Base-by-base conservation (phyloP, 2,888 invertebrate genomes). In the Dione vanillae region DNA sequence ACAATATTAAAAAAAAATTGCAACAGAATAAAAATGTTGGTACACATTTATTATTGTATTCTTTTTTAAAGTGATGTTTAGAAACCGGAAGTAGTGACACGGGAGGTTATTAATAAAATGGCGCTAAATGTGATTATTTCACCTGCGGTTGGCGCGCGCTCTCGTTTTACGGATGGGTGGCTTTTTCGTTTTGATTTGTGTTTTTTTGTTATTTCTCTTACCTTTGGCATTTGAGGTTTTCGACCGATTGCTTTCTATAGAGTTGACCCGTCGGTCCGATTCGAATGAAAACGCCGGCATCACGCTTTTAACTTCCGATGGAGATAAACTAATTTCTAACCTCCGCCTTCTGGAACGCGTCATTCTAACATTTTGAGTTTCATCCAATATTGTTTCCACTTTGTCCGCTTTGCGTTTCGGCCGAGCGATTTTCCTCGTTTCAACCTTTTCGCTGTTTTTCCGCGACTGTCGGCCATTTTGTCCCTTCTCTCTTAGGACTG, bases 401-500 rank as follows among this genome's bases (percentile, higher is more conserved):
- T 64, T 49, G 1, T 77, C 78, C n/a, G 77, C 51, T 12, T 76
- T 78, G 10, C 82, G 77, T 41, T 80, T 81, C 10, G 90, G 83
- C 72, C 83, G 81, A 0, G 83, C 82, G 0, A 89, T 78, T 76
- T 88, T 91, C 9, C 91, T 81, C 0, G 71, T 78, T 0, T 75
- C 79, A 0, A 81, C 80, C 0, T 68, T 71, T 2, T 69, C 73
- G 69, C 77, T 88, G 2, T 77, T 79, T 0, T 78, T 78, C 10
- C 78, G 73, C 7, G 86, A 83, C 0, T 85, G 75, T 3, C 87
- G 78, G 0, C 89, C 87, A 64, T 91, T 92, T 65, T 93, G 92
- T 0, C 90, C 91, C 62, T 92, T 92, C 67, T 93, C 92, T n/a
- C 92, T 80, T 0, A 93, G 75, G 0, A 92, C 90, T 0, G 91